Evolutionary conservation across 2,888 invertebrate genomes (phyloP), one percentile per base, ranked within the genome.

Genomic region (Drosophila nr. fundita): DNA sequence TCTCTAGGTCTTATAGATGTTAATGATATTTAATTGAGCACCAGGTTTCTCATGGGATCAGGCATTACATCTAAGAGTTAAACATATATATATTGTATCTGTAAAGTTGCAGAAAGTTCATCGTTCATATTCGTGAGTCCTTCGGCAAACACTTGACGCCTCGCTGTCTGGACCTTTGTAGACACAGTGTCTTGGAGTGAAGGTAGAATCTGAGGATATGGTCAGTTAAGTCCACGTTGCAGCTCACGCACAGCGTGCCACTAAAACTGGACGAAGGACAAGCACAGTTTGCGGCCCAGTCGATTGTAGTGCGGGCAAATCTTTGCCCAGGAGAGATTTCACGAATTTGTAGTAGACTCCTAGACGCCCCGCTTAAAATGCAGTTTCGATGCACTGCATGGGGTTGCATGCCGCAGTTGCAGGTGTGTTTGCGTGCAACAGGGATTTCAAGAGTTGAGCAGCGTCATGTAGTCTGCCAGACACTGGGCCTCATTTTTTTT

Each of bases 381-480:
- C 72, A 71, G 68, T 50, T 73, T 66, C 57, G 53, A 58, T 65
- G 59, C 79, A 48, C 72, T 52, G 59, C 82, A 82, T 71, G 73
- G 66, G 70, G 78, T 57, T 42, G 67, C 50, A 34, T 54, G 40
- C 40, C 64, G 34, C 76, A 67, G 70, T 38, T 58, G 68, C 85
- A 74, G 68, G 72, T 59, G 61, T 60, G 68, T 73, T 73, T 70
- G 66, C 67, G 5, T 38, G 64, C 52, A 30, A 49, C 65, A 68
- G 80, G 77, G 76, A 77, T 82, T 75, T 74, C 54, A 42, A 55
- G 64, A 66, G 73, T 71, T 64, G 49, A 58, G 70, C 73, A 68
- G 89, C 90, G 90, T 83, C 87, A 87, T 75, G 74, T 90, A 86
- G 89, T 90, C 87, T 86, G 76, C 52, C 55, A 58, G 50, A 58